Conservation (phyloP, 2,888 invertebrate genomes). For the Endomychus coccineus region DNA sequence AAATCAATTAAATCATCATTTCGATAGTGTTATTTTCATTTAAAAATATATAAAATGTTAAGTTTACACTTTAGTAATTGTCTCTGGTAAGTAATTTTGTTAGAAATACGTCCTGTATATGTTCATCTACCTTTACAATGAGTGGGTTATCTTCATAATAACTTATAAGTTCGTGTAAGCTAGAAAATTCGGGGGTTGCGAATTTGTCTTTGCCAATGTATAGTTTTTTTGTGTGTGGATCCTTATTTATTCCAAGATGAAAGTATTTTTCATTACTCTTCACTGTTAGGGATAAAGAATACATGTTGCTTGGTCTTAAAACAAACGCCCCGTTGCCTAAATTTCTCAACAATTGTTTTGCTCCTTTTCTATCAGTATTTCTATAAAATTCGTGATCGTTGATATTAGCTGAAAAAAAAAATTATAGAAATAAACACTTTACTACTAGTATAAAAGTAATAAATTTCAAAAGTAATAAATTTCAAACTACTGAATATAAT, state of each 20-base stretch:
- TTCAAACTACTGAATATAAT: too few relatives aligned
- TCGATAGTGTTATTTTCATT: too few relatives aligned
- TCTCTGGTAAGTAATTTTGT: conserved; percentile 18
- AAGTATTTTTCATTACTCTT: conserved; percentile 21
- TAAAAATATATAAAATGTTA: conserved; percentile 14
- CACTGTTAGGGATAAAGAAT: conserved; percentile 23
- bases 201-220: conserved; percentile 18
- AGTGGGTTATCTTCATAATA: conserved; percentile 22
- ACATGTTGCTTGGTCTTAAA: conserved; percentile 24
- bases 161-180: conserved; percentile 21
- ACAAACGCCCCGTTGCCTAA: conserved; percentile 26
- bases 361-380: conserved; percentile 27
- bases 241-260: conserved; percentile 25
- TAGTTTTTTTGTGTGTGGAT: conserved; percentile 18
- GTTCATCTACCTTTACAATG: conserved; percentile 14
- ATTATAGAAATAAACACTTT: background rate
- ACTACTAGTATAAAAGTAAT: too few relatives aligned
- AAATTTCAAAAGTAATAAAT: too few relatives aligned
- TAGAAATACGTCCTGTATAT: conserved; percentile 19
- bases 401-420: conserved; percentile 23
- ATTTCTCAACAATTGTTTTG: conserved; percentile 21
- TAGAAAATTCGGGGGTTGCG: conserved; percentile 22
- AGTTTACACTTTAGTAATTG: conserved; percentile 2
- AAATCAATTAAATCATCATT: too few relatives aligned
- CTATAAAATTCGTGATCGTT: conserved; percentile 24